Percentiles rank a stretch among this genome's conserved stretches.
Evolutionary conservation across 2,113 vertebrate species (phyloP).

Genomic region (Galeopterus variegatus): DNA sequence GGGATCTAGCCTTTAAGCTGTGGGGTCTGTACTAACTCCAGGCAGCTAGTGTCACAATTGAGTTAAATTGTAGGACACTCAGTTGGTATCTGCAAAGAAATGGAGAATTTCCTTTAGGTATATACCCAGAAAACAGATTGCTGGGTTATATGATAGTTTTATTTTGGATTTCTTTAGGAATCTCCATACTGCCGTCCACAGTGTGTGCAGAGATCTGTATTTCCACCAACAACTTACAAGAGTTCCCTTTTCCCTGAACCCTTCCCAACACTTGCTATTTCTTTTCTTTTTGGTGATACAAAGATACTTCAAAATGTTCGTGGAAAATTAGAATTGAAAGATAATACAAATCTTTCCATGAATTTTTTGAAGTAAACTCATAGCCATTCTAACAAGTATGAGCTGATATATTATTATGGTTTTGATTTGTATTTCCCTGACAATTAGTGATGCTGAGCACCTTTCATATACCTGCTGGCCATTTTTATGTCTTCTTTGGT

Average conservation of each 20-base stretch:
- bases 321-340: too few species aligned
- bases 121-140: not conserved
- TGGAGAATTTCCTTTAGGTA: not conserved
- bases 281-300: not conserved
- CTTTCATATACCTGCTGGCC: not conserved
- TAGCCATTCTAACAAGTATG: not conserved
- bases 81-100: not conserved
- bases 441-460: not conserved
- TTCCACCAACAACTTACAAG: not conserved
- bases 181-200: not conserved
- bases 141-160: not conserved
- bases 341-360: too few species aligned
- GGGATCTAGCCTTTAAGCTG: not conserved
- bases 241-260: not conserved
- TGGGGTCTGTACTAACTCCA: not conserved
- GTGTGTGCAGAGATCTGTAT: not conserved
- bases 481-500: not conserved
- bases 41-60: not conserved
- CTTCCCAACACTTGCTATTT: not conserved
- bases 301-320: too few species aligned
- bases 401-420: not conserved
- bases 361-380: too few species aligned
- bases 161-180: not conserved
- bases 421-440: not conserved
- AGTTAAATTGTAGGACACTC: not conserved